These are phyloP conservation scores for Esperia sulphurella DNA, from an alignment of 2,888 invertebrate genomes.

Conservation along the genomic window DNA sequence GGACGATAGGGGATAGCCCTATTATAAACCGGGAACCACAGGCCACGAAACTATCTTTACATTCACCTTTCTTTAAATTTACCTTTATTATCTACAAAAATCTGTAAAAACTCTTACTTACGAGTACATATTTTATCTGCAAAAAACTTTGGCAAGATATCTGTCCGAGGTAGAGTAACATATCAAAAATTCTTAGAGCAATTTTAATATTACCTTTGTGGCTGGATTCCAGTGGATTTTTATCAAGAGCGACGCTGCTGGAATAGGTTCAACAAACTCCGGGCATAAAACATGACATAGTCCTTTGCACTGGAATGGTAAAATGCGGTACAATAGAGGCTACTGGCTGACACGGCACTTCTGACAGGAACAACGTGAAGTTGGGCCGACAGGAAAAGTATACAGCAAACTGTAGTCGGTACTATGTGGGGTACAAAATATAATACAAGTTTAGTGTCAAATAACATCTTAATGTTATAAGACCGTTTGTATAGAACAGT, in stretches of 20 bases:
- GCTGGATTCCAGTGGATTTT: constrained; percentile 49
- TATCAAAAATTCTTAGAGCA: constrained; percentile 18
- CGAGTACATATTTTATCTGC: too few species aligned
- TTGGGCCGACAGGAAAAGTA: background rate
- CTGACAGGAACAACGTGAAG: constrained; percentile 13
- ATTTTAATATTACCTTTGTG: constrained; percentile 39
- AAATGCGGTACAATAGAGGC: constrained; percentile 31
- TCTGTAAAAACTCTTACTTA: too few species aligned
- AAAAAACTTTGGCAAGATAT: too few species aligned
- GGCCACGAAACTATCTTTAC: too few species aligned
- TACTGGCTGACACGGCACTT: constrained; percentile 26
- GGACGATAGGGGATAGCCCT: too few species aligned
- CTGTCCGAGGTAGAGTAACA: constrained; percentile 3
- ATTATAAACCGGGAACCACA: too few species aligned
- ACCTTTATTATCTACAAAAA: too few species aligned
- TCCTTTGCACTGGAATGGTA: constrained; percentile 43
- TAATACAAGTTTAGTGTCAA: too few species aligned
- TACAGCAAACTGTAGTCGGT: background rate
- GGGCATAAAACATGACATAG: constrained; percentile 46
- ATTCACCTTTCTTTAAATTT: too few species aligned
- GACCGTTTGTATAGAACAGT: too few species aligned
- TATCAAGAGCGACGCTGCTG: constrained; percentile 41
- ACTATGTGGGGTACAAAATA: too few species aligned
- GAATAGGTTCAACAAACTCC: constrained; percentile 62
- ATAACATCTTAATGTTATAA: too few species aligned